Conservation (phyloP, 35 echinoderm and acorn worm species). For the Chiridota heheva region DNA sequence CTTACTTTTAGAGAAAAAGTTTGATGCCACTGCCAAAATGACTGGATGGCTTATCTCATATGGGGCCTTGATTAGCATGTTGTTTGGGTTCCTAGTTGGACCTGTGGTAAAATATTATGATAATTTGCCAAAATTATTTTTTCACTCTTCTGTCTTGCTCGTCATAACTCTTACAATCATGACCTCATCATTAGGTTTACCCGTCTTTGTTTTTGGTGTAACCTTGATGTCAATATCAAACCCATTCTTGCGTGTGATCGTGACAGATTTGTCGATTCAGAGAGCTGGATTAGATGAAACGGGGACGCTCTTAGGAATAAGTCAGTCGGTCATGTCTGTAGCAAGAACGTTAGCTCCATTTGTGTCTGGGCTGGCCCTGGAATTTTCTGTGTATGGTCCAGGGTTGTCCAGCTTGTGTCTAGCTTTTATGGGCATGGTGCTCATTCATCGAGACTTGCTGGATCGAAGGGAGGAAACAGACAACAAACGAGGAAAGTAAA, state of each 20-base stretch:
- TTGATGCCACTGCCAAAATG: slow-evolving; percentile 37
- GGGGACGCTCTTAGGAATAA: slow-evolving; percentile 37
- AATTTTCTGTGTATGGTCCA: slow-evolving; percentile 45
- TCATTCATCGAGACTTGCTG: no score
- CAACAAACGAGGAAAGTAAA: no score
- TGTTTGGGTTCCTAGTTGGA: slow-evolving; percentile 32
- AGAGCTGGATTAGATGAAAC: slow-evolving; percentile 25
- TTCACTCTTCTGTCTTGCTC: slow-evolving; percentile 28
- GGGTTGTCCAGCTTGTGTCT: slow-evolving; percentile 17
- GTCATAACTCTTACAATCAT: slow-evolving; percentile 14
- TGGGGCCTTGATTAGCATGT: slow-evolving; percentile 21
- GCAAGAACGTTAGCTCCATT: slow-evolving; percentile 32
- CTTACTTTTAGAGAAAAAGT: slow-evolving; percentile 48
- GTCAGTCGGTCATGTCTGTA: slow-evolving; percentile 54
- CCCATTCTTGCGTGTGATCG: slow-evolving; percentile 11
- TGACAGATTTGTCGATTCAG: slow-evolving; percentile 34
- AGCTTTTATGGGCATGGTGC: no score
- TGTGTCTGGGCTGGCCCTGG: slow-evolving; percentile 37
- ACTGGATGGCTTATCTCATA: slow-evolving; percentile 61
- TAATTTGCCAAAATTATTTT: slow-evolving; percentile 4
- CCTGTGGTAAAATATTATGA: slow-evolving; percentile 43
- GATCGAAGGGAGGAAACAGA: no score
- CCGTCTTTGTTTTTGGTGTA: slow-evolving; percentile 5
- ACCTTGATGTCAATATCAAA: slow-evolving; percentile 38
- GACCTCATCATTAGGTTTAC: slow-evolving; percentile 12